These are phyloP conservation scores for Nomada lathburiana DNA, from an alignment of 2,888 invertebrate species.

Conservation along the genomic window DNA sequence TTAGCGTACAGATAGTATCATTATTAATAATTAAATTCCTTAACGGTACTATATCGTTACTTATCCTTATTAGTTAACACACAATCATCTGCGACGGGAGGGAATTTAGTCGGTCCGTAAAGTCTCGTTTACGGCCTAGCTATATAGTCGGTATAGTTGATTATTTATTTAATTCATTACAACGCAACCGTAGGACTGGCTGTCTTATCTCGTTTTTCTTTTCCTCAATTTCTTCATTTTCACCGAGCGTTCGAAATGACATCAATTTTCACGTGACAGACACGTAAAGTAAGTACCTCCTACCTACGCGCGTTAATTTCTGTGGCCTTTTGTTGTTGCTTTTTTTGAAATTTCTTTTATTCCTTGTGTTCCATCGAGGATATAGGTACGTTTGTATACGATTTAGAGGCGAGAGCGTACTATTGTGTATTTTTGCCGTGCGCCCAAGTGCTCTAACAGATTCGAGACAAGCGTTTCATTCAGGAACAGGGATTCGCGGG, in stretches of 20 bases:
- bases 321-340: not conserved
- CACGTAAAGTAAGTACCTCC: slow-evolving; percentile 16
- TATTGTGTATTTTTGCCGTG: slow-evolving; percentile 28
- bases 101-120: slow-evolving; percentile 81
- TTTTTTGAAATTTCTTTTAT: not conserved
- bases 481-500: slow-evolving; percentile 24
- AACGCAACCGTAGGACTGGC: slow-evolving; percentile 62
- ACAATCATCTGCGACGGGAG: slow-evolving; percentile 82
- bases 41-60: slow-evolving; percentile 79
- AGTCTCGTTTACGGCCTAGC: slow-evolving; percentile 75
- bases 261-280: slow-evolving; percentile 31
- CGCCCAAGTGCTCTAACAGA: slow-evolving; percentile 50
- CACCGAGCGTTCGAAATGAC: slow-evolving; percentile 22
- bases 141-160: slow-evolving; percentile 71
- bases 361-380: not conserved
- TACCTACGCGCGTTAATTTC: slow-evolving; percentile 33
- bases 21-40: slow-evolving; percentile 81
- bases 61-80: slow-evolving; percentile 83
- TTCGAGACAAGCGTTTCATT: slow-evolving; percentile 35
- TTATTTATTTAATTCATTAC: slow-evolving; percentile 73
- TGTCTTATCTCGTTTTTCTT: slow-evolving; percentile 25
- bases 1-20: slow-evolving; percentile 79
- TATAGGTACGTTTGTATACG: slow-evolving; percentile 36
- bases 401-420: slow-evolving; percentile 45
- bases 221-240: slow-evolving; percentile 14